Evolutionary conservation across 1,140 invertebrate species (phyloP), one percentile per base, ranked within the genome.

Genomic region (Orius insidiosus): DNA sequence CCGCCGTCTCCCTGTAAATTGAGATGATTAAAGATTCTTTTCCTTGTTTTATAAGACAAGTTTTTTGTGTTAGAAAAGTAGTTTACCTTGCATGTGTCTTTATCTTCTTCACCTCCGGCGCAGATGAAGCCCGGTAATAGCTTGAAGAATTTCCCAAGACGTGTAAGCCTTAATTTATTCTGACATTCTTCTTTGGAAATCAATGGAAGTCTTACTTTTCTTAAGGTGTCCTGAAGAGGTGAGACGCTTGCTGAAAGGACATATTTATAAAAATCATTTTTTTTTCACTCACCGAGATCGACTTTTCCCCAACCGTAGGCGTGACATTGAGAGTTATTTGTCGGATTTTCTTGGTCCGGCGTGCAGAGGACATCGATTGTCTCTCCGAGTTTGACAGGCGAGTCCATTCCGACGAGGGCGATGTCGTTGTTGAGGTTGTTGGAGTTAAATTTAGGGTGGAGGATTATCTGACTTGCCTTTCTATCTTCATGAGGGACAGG

Each of bases 1-100:
- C 81, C 81, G 8, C 80, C 80, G 55, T 84, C 81, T 52, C 81
- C 78, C 69, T 79, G 58, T 57, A 63, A 54, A 46, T n/a, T n/a
- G 48, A 47, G 54, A 38, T 39, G 19, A 8, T 15, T 66, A 33
- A n/a, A 14, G 75, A 60, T 57, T 11, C 13, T 13, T 18, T 16
- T 19, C 8, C 32, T 35, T 30, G 24, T 24, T 34, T 15, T 3
- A 31, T 3, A 10, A 24, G 10, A 45, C 10, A 34, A 2, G 15
- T 24, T 35, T 24, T 30, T n/a, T n/a, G n/a, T n/a, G n/a, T n/a
- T 2, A 13, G 14, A 15, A 9, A 9, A 15, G 9, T 53, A 65
- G 68, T 19, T 65, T 58, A 53, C 52, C 32, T 14, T 46, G 33
- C 52, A 53, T 1, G 49, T 75, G 50, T 70, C 68, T 47, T 61